These are phyloP conservation scores for Ancistrus triradiatus DNA, from an alignment of 2,113 vertebrate species.

Conservation along the genomic window DNA sequence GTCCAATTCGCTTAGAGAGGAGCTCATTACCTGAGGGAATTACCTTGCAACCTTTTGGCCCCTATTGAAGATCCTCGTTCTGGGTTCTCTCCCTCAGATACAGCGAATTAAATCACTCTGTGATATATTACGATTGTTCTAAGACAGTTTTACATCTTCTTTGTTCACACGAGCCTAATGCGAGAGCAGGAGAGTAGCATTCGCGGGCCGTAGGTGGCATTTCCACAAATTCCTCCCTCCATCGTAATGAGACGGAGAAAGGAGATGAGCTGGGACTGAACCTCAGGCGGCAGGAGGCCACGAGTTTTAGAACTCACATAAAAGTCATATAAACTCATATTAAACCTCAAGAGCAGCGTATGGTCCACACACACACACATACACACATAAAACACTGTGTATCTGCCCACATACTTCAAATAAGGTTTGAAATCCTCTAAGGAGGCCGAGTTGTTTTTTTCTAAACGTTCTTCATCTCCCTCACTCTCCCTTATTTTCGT, in stretches of 20 bases:
- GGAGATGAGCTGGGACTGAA: conserved; percentile 30
- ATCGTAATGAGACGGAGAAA: conserved; percentile 14
- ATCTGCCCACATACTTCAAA: conserved; percentile 32
- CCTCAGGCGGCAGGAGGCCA: conserved; percentile 7
- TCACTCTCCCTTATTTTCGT: conserved; percentile 17
- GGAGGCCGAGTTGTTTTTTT: conserved; percentile 54
- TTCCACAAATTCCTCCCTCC: not conserved
- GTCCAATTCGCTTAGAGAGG: no score
- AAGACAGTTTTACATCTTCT: no score
- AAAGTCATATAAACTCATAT: conserved; percentile 47
- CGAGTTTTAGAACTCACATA: conserved; percentile 36
- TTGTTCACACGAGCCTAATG: no score
- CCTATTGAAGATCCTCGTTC: no score
- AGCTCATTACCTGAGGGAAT: no score
- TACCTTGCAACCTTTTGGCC: no score
- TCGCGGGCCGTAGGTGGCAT: not conserved
- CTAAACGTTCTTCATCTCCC: conserved; percentile 55
- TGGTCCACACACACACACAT: not conserved
- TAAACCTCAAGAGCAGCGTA: conserved; percentile 15
- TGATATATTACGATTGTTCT: no score
- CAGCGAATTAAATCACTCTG: no score
- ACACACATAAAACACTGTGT: conserved; percentile 10
- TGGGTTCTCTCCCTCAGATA: no score
- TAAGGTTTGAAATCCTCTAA: conserved; percentile 55
- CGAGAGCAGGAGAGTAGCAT: no score